These are phyloP conservation scores for Hormaphis cornu DNA, from an alignment of 1,140 invertebrate genomes.

Conservation along the genomic window DNA sequence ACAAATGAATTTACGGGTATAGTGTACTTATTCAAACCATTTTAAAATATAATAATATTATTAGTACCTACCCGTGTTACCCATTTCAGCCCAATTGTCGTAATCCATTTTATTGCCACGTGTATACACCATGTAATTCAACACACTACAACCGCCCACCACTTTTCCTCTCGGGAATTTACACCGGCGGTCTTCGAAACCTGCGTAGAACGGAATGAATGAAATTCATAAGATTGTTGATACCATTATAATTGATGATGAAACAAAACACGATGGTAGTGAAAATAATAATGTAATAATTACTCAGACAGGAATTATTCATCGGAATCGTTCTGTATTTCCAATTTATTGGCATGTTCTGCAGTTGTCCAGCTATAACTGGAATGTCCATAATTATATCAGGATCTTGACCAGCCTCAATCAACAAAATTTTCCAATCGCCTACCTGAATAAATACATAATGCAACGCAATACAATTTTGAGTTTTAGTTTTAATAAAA, in stretches of 20 bases:
- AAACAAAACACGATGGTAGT: background rate
- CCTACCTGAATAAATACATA: conserved; percentile 41
- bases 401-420: conserved; percentile 49
- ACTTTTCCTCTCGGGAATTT: conserved; percentile 43
- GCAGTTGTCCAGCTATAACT: conserved; percentile 51
- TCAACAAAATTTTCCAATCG: conserved; percentile 48
- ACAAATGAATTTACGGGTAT: too few relatives aligned
- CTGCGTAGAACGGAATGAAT: too few relatives aligned
- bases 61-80: conserved; percentile 67
- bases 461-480: too few relatives aligned
- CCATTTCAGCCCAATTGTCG: conserved; percentile 47
- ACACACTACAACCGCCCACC: conserved; percentile 53
- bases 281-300: background rate
- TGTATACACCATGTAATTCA: conserved; percentile 57
- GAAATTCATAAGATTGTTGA: too few relatives aligned
- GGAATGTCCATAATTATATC: conserved; percentile 59
- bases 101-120: conserved; percentile 52
- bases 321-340: conserved; percentile 51
- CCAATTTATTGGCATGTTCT: conserved; percentile 50
- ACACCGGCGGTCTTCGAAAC: conserved; percentile 41
- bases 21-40: conserved; percentile 53
- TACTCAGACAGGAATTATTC: conserved; percentile 46
- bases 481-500: too few relatives aligned
- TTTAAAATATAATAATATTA: conserved; percentile 59
- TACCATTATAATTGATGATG: background rate